Evolutionary conservation across 2,113 vertebrate species (phyloP).

Genomic region (Platysteira castanea): DNA sequence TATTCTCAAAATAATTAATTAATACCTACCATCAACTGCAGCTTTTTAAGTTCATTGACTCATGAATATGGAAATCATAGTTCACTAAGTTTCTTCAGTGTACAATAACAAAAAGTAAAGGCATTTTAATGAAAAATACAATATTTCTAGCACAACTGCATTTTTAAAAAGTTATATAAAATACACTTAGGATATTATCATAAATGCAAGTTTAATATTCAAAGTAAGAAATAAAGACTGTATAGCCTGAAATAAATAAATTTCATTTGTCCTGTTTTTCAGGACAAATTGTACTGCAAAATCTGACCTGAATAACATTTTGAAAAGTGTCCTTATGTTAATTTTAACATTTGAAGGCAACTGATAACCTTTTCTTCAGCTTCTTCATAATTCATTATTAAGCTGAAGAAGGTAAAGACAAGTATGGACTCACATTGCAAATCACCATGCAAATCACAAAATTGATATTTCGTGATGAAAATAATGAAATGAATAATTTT

Average conservation of each 20-base stretch:
- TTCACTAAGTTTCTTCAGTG: neutral
- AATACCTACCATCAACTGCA: neutral
- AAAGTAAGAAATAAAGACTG: neutral
- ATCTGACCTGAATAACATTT: neutral
- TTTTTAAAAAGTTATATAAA: neutral
- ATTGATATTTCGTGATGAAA: neutral
- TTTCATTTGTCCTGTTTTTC: neutral
- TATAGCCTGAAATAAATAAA: neutral
- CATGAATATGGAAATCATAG: neutral
- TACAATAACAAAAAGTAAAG: neutral
- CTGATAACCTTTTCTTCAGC: neutral
- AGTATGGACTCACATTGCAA: neutral
- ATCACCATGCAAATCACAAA: neutral
- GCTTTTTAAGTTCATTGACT: neutral
- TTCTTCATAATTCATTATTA: neutral
- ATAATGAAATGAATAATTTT: neutral
- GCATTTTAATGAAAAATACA: neutral
- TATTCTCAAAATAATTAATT: neutral
- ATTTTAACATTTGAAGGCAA: neutral
- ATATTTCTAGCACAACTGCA: neutral
- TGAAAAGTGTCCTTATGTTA: neutral
- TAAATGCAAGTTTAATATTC: neutral
- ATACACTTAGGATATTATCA: neutral
- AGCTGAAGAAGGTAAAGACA: neutral
- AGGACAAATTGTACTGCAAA: neutral